Evolutionary conservation across 2,888 invertebrate genomes (phyloP), one percentile per base, ranked within the genome.

Genomic region (Rhyacophila evoluta): DNA sequence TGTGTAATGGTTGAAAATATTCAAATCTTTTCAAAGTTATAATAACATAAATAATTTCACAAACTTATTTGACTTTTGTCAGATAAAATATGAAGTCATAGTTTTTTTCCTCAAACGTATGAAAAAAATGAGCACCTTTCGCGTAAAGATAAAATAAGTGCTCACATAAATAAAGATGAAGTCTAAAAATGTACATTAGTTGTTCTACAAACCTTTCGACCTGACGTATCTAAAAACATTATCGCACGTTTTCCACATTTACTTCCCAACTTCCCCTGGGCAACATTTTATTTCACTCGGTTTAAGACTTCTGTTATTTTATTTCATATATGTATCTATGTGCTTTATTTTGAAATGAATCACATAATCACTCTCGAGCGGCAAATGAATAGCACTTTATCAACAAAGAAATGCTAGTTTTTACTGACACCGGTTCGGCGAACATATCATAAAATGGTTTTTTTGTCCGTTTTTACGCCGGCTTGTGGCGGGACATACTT

Each of bases 261-360:
- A 69, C 28, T 69, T 33, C 12, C 8, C 29, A 19, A 33, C 69
- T 29, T 69, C 69, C 69, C 69, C 15, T 33, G 29, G 29, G 69
- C 69, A n/a, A 28, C 69, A 69, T 69, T 69, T 69, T 69, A 28
- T 69, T 69, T 33, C 29, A 19, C 29, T 69, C n/a, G 69, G 29
- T n/a, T 11, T n/a, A 69, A 28, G 29, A 28, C 69, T 69, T 69
- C 69, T 12, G 12, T 28, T 69, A 29, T 69, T 69, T 28, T n/a
- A 55, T 55, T 69, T 33, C 69, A 27, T 69, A 10, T 10, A 19
- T 12, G 19, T 55, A 25, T 25, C 6, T 55, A 12, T 25, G 55
- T 12, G 19, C 5, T 6, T 55, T 55, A 25, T 55, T 8, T 19
- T 19, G 55, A 55, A 19, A 55, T 55, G 10, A 41, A 55, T 55